These are phyloP conservation scores for Cyanoramphus novaezelandiae DNA, from an alignment of 2,113 vertebrate species.

Conservation along the genomic window DNA sequence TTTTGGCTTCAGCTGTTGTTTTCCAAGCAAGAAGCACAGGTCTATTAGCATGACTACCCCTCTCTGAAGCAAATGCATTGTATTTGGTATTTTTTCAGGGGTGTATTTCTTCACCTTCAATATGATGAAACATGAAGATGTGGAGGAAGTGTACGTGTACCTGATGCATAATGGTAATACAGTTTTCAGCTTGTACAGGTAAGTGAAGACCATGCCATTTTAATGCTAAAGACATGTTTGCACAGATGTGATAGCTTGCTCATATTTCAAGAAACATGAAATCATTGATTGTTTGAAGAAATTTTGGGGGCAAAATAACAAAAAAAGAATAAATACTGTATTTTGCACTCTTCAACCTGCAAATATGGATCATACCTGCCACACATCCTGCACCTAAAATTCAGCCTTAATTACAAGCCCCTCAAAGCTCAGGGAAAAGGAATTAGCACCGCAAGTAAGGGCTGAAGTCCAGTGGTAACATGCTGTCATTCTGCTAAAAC, in stretches of 20 bases:
- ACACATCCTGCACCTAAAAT: background rate
- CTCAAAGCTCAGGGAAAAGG: background rate
- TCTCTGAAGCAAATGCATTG: background rate
- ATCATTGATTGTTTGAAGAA: background rate
- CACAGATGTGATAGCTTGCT: background rate
- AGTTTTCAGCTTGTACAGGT: conserved; percentile 86
- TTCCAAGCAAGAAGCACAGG: background rate
- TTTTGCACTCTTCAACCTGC: background rate
- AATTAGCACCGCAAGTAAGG: background rate
- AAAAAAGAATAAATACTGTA: background rate
- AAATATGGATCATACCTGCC: background rate
- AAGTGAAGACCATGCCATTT: background rate
- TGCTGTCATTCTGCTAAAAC: background rate
- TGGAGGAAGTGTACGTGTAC: conserved; percentile 83
- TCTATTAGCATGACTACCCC: background rate
- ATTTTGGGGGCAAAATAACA: background rate
- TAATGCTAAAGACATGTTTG: background rate
- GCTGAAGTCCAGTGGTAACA: background rate
- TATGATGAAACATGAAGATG: conserved; percentile 87
- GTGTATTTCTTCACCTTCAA: conserved; percentile 86
- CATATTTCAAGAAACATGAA: background rate
- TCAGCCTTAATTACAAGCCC: background rate
- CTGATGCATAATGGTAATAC: conserved; percentile 87
- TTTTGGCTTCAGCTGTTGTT: background rate
- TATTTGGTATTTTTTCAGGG: conserved; percentile 62